Base-by-base conservation (phyloP, 2,888 invertebrate genomes). In the Drosophila tanythrix region DNA sequence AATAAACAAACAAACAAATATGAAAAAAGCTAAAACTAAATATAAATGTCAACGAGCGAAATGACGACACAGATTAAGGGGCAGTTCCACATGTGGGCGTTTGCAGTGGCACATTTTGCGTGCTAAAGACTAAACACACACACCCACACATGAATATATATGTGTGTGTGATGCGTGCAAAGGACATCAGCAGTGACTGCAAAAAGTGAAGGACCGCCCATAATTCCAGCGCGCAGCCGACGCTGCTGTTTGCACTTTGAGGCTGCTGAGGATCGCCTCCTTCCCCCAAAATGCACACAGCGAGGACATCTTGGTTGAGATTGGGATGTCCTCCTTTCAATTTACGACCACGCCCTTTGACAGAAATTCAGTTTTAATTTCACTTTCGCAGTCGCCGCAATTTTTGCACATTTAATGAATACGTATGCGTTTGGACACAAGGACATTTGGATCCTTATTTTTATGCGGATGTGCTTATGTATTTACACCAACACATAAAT, bases 401-500 rank as follows among this genome's bases (percentile, higher is more conserved):
- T 68, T 75, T 66, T 64, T 88, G 82, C 85, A 84, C 88, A 89
- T 89, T 89, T 85, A 74, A 78, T 89, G 77, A 60, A 67, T 55
- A 70, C 79, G 66, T 74, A 25, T 38, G 27, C 38, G 18, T 60
- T 74, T 70, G 66, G 70, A 76, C 76, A 71, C 82, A 85, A 89
- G 90, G 87, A 81, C 87, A 82, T 82, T 76, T 27, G 43, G 56
- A 53, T 63, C 46, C 55, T 46, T 43, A 46, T 69, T 69, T 68
- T 70, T 72, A 70, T 79, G 80, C 70, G 73, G 74, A 87, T 80
- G 88, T 85, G 90, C 82, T 87, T 83, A 83, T 81, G 76, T 87
- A 88, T 90, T 88, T 88, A 86, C 89, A 90, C 64, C 70, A 75
- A 68, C 75, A 79, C 81, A 83, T 87, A 87, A 79, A 85, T 89